Evolutionary conservation across 2,888 invertebrate species (phyloP).

Genomic region (Mesorhabditis belari): DNA sequence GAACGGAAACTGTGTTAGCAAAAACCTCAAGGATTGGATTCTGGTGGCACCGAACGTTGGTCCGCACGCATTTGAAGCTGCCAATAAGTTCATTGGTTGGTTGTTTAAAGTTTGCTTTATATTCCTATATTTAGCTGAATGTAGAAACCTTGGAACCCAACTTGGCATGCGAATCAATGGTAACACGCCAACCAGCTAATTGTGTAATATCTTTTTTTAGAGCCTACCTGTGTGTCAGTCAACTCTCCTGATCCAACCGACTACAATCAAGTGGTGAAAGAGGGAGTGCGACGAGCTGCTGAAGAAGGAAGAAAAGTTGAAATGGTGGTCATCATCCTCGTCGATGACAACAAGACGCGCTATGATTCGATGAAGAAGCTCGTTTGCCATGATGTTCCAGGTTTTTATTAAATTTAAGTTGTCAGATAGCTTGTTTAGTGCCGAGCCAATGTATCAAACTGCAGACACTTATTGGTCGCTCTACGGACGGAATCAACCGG

Average conservation of each 20-base stretch:
- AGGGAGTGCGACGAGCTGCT: neutral
- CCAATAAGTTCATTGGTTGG: conserved; percentile 15
- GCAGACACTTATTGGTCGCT: conserved; percentile 59
- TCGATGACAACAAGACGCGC: conserved; percentile 67
- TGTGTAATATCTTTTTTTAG: conserved; percentile 11
- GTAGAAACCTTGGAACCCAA: neutral
- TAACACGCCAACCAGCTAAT: conserved; percentile 15
- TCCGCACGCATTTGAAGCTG: conserved; percentile 7
- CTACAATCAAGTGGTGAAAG: neutral
- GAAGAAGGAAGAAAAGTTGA: conserved; percentile 39
- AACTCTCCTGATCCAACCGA: too few relatives aligned
- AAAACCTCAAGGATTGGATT: conserved; percentile 26
- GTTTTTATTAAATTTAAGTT: neutral
- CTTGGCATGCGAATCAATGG: too few relatives aligned
- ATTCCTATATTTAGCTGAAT: neutral
- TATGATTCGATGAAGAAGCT: conserved; percentile 79
- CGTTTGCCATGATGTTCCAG: conserved; percentile 52
- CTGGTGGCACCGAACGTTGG: conserved; percentile 13
- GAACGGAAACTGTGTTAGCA: conserved; percentile 31
- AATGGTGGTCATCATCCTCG: conserved; percentile 61
- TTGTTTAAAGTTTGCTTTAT: neutral
- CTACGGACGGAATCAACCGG: conserved; percentile 54
- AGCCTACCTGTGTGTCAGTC: too few relatives aligned
- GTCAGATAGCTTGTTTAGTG: conserved; percentile 52
- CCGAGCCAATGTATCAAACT: conserved; percentile 57